Evolutionary conservation across 2,888 invertebrate species (phyloP), one percentile per base, ranked within the genome.

Genomic region (Colletes collaris): DNA sequence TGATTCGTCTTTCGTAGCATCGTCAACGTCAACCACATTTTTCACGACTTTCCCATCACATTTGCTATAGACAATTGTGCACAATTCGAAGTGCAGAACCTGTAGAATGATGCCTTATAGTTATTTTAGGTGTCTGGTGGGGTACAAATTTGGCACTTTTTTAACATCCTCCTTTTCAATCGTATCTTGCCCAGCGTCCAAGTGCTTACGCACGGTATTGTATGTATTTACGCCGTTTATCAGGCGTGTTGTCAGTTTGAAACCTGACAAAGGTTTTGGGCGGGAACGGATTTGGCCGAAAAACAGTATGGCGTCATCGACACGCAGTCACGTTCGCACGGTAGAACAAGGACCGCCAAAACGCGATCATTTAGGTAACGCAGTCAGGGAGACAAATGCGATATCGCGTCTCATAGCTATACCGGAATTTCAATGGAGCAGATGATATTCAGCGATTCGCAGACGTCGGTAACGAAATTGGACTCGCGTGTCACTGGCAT

Each of bases 391-490:
- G 90, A 89, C 90, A 89, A 89, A 89, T 88, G 87, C 85, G 89
- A 89, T 88, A 89, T 88, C 86, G 78, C 78, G 84, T 86, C 87
- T 84, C 88, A 76, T 84, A 79, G 83, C 84, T 82, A 83, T 85
- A 80, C 74, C 81, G 80, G 90, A 90, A 89, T 89, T 90, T 86
- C 89, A 89, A 89, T 89, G 89, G 89, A 87, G 85, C 87, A 85
- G 85, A 85, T 89, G 89, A 89, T 90, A 89, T 89, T 89, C 88
- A 86, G 81, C 86, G 89, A 89, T 90, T 86, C 89, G 87, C 86
- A 85, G 86, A 90, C 84, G 85, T 86, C 86, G 85, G 82, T 87
- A 90, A 86, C 89, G 89, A 88, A 90, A 84, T 87, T 89, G 85
- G 82, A 85, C 82, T 79, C 79, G 80, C 81, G 83, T 84, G 87